These are phyloP conservation scores for Lepus europaeus DNA, from an alignment of 2,113 vertebrate species.

Conservation along the genomic window DNA sequence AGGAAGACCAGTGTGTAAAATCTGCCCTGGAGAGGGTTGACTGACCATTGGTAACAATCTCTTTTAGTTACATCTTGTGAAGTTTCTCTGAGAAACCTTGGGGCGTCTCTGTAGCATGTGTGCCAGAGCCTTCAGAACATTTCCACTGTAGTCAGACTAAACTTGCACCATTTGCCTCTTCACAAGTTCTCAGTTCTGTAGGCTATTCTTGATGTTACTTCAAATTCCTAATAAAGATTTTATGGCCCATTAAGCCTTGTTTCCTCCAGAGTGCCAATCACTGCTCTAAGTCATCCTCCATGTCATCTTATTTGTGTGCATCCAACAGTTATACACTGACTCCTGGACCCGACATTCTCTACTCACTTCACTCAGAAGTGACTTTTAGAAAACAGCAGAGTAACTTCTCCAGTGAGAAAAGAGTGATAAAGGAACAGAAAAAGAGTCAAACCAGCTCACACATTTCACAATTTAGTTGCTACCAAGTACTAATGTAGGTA, in stretches of 20 bases:
- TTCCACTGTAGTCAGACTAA: not conserved
- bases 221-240: not conserved
- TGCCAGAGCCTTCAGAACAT: not conserved
- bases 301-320: not conserved
- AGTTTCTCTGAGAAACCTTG: conserved; percentile 13
- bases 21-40: not conserved
- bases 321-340: not conserved
- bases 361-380: not conserved
- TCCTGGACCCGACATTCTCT: not conserved
- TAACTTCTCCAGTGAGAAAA: not conserved
- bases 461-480: not conserved
- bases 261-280: not conserved
- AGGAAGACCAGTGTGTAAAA: not conserved
- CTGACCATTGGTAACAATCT: not conserved
- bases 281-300: not conserved
- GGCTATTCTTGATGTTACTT: not conserved
- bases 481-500: not conserved
- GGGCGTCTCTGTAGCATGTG: not conserved
- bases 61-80: not conserved
- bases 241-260: not conserved
- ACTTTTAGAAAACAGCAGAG: conserved; percentile 16
- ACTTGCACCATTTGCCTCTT: not conserved
- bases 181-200: not conserved
- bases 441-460: not conserved
- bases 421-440: not conserved